Base-by-base conservation (phyloP, 2,797 vertebrate genomes). In the Neosalanx taihuensis region DNA sequence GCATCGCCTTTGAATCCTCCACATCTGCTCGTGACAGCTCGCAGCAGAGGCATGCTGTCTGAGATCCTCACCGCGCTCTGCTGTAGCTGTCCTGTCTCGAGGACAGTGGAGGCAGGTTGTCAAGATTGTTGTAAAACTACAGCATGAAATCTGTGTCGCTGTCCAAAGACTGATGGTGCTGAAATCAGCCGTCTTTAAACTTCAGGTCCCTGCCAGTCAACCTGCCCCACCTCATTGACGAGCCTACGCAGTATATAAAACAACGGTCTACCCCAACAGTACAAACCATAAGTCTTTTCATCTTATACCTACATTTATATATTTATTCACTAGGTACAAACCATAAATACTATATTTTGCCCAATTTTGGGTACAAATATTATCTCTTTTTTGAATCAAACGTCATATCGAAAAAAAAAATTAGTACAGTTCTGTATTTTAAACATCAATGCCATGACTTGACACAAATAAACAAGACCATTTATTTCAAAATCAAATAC, bases 51-150 rank as follows among this genome's bases (percentile, higher is more conserved):
- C 41, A 68, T 68, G 46, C 13, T 15, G 66, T 57, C 51, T 30
- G 29, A 68, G 15, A 56, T 10, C 17, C 49, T 29, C 23, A 68
- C n/a, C 29, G 17, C 17, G 7, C 69, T 82, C 81, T 12, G 9
- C 10, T 46, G 41, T 46, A 46, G 12, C 41, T 46, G 41, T 62
- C 72, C 66, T 77, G 61, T 53, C 66, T 53, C 51, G 6, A 56
- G 51, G 15, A 56, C 18, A 17, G 5, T 56, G 51, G 18, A 56
- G 18, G 20, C 80, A 60, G 58, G 58, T 58, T 59, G 31, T 41
- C 61, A 66, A 53, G 62, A 76, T 77, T 56, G 18, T 56, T 56
- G 73, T 80, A 74, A 81, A 75, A 46, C 10, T 18, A 46, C 20
- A 72, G 33, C 51, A 26, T 13, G 5, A 73, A 77, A 63, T 29